phyloP scores from a whole-genome alignment of 2,888 invertebrate species.

The Drosophila macrospina region DNA sequence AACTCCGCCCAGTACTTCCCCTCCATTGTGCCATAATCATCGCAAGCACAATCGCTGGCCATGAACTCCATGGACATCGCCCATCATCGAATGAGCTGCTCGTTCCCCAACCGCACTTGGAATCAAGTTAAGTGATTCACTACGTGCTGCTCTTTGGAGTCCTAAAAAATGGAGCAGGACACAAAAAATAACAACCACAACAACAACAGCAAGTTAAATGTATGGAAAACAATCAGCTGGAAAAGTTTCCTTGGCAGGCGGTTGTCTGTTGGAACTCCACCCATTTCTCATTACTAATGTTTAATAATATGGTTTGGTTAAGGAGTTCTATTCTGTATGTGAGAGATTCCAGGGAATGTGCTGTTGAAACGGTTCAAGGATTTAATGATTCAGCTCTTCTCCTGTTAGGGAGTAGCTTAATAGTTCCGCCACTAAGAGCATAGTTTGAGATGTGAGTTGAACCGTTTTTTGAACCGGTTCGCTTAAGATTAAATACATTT shows the following conservation, averaged over 20 bases:
- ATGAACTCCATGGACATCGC: slow-evolving; percentile 28
- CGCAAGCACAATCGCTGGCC: slow-evolving; percentile 3
- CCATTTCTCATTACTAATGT: slow-evolving; percentile 9
- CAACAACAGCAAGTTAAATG: slow-evolving; percentile 4
- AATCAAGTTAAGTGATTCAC: slow-evolving; percentile 79
- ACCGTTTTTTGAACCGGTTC: too few relatives aligned
- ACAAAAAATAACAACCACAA: slow-evolving; percentile 15
- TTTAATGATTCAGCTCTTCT: background rate
- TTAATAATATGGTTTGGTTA: background rate
- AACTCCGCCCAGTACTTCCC: background rate
- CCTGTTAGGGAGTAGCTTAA: too few relatives aligned
- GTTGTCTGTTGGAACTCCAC: background rate
- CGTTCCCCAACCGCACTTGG: slow-evolving; percentile 15
- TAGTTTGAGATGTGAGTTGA: too few relatives aligned
- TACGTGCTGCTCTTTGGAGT: slow-evolving; percentile 66
- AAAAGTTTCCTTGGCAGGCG: slow-evolving; percentile 16
- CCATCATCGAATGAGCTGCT: slow-evolving; percentile 28
- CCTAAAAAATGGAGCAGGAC: slow-evolving; percentile 26
- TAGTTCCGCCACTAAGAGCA: too few relatives aligned
- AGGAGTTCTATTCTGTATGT: background rate
- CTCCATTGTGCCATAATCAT: slow-evolving; percentile 65
- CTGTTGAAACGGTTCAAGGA: background rate
- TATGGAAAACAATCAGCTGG: slow-evolving; percentile 20
- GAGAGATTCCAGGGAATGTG: background rate
- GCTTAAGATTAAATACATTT: too few relatives aligned